Conservation (phyloP, 2,797 vertebrate species). For the Poecilia velifera region DNA sequence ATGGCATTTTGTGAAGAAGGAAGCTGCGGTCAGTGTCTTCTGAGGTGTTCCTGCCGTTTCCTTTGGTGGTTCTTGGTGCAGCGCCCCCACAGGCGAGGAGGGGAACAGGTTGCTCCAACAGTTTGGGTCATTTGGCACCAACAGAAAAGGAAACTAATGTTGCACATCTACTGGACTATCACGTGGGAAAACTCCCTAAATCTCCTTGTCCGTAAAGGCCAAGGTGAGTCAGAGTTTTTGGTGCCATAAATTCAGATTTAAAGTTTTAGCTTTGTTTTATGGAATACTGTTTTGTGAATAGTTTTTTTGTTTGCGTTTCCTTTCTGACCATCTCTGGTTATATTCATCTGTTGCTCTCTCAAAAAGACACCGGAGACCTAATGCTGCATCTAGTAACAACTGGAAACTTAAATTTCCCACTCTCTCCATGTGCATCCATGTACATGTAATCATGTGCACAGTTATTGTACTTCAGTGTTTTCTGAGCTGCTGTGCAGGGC, state of each 20-base stretch:
- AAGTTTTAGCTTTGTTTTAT: too few relatives aligned
- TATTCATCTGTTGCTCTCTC: neutral
- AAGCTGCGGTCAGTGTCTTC: neutral
- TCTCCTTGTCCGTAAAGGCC: neutral
- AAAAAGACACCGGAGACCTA: neutral
- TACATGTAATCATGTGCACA: slow-evolving; percentile 12
- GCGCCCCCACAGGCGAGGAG: neutral
- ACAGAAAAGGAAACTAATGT: neutral
- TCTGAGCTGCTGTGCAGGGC: slow-evolving; percentile 37
- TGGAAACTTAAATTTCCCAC: neutral
- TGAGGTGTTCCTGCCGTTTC: neutral
- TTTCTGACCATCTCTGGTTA: neutral
- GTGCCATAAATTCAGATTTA: neutral
- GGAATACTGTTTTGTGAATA: too few relatives aligned
- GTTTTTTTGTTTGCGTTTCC: neutral
- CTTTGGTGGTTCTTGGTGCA: neutral
- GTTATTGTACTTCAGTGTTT: neutral
- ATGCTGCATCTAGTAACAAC: neutral
- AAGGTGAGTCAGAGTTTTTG: neutral
- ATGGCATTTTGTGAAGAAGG: neutral
- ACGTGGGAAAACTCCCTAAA: neutral
- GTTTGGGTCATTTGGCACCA: neutral
- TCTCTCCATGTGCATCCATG: slow-evolving; percentile 23
- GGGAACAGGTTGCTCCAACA: neutral
- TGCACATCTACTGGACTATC: neutral